Evolutionary conservation across 2,888 invertebrate species (phyloP), one percentile per base, ranked within the genome.

Genomic region (Melikaiella ostensackeni): DNA sequence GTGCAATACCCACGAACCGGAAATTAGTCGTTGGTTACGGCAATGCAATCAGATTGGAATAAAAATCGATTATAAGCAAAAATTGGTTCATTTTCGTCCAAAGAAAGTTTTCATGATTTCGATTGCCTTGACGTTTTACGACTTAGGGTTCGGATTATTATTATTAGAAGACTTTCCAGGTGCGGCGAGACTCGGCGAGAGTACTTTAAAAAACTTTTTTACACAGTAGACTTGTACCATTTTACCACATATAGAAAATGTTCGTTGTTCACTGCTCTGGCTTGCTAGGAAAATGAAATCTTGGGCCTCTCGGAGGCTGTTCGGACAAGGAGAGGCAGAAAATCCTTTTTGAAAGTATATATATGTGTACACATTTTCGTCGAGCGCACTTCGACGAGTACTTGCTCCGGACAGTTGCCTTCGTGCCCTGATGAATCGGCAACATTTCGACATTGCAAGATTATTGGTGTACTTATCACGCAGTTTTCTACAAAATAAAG

Each of bases 391-490:
- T 59, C 57, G 57, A 59, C 57, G 21, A 13, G 57, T 59, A 79
- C 81, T 79, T 80, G 82, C 82, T 84, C 83, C 84, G 86, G 81
- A 87, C 85, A 81, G 83, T 84, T 84, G 80, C 82, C 84, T 81
- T 84, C 83, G 83, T 84, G 87, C 85, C 87, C 84, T 83, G 82
- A 86, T 85, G 83, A 87, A 88, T 89, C 87, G 88, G 86, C 88
- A 87, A 89, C 85, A 86, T 88, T 88, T 88, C 86, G 84, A 89
- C 88, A 89, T 88, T 89, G 88, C 88, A 89, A 89, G 88, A 89
- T 89, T 89, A 89, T 89, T 89, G 89, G 89, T 89, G 89, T 89
- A 89, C 89, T 89, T 89, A 89, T 89, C 89, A 88, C 86, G 88
- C 88, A 88, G 89, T 89, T 89, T 89, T 89, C 89, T 89, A 89